phyloP scores from a whole-genome alignment of 2,113 vertebrate species.

The Protobothrops flavoviridis region DNA sequence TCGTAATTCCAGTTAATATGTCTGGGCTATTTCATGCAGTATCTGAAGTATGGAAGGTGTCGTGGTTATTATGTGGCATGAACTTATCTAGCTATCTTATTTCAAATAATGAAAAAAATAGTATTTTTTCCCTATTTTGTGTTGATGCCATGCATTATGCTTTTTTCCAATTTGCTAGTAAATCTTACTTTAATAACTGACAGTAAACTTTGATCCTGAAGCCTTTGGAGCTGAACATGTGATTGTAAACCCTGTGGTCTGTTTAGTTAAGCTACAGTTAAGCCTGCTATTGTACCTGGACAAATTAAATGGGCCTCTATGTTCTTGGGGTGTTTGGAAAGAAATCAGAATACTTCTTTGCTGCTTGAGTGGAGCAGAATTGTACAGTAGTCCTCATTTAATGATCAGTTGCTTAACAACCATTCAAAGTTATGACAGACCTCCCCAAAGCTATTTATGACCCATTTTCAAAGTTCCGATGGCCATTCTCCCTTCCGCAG shows the following conservation, averaged over 20 bases:
- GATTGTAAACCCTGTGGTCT: neutral
- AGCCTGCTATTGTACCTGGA: neutral
- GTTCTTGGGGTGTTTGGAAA: neutral
- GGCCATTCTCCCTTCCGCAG: neutral
- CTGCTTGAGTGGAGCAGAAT: neutral
- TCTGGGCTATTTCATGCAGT: slow-evolving; percentile 16
- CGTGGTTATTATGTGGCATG: fast-evolving
- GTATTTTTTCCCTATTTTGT: neutral
- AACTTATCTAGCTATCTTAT: neutral
- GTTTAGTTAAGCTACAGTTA: neutral
- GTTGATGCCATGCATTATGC: neutral
- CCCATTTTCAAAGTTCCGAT: neutral
- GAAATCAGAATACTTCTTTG: neutral
- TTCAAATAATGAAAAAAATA: slow-evolving; percentile 11
- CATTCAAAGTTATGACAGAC: neutral
- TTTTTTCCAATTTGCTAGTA: slow-evolving; percentile 34
- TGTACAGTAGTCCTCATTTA: neutral
- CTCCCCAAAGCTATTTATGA: neutral
- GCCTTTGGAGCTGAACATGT: neutral
- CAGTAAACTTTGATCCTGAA: neutral
- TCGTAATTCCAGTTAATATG: neutral
- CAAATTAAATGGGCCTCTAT: neutral
- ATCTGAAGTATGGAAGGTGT: neutral
- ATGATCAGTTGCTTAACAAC: neutral
- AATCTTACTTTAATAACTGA: neutral